Evolutionary conservation across 2,113 vertebrate genomes (phyloP).

Genomic region (Neodontobutis hainanensis): DNA sequence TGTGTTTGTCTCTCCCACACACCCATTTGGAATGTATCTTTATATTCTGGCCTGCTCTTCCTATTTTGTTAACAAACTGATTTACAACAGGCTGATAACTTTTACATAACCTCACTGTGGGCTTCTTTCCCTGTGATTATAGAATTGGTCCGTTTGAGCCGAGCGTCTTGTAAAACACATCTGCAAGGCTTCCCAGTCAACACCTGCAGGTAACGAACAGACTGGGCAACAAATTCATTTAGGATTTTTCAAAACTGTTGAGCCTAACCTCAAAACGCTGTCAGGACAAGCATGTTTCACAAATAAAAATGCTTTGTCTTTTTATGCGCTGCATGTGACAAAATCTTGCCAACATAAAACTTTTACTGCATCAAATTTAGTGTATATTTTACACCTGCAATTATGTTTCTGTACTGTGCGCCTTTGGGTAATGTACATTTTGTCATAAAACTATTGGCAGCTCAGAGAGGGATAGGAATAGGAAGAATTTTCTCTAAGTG

Average conservation of each 20-base stretch:
- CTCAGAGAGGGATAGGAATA: background rate
- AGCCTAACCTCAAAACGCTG: background rate
- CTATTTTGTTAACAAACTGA: conserved; percentile 11
- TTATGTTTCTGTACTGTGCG: conserved; percentile 16
- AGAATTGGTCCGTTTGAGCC: conserved; percentile 1
- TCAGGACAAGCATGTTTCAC: background rate
- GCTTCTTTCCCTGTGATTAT: background rate
- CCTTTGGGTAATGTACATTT: conserved; percentile 6
- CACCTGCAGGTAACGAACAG: conserved; percentile 40
- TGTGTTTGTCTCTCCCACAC: conserved; percentile 23
- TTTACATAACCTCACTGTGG: conserved; percentile 10
- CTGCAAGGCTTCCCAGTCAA: conserved; percentile 34
- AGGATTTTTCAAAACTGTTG: conserved; percentile 27
- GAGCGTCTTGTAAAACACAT: conserved; percentile 38
- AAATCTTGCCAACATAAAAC: conserved; percentile 7
- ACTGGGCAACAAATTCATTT: conserved; percentile 20
- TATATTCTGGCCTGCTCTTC: conserved; percentile 3
- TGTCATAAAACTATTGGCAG: conserved; percentile 28
- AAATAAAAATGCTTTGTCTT: background rate
- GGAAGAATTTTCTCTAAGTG: background rate
- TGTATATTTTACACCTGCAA: conserved; percentile 9
- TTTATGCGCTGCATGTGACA: background rate
- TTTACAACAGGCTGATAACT: conserved; percentile 12
- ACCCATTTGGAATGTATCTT: conserved; percentile 31
- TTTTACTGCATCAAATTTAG: background rate